A percentile compares a stretch with the other conserved stretches of the same genome.
Evolutionary conservation across 1,140 invertebrate species (phyloP).

Genomic region (Gryllus bimaculatus): DNA sequence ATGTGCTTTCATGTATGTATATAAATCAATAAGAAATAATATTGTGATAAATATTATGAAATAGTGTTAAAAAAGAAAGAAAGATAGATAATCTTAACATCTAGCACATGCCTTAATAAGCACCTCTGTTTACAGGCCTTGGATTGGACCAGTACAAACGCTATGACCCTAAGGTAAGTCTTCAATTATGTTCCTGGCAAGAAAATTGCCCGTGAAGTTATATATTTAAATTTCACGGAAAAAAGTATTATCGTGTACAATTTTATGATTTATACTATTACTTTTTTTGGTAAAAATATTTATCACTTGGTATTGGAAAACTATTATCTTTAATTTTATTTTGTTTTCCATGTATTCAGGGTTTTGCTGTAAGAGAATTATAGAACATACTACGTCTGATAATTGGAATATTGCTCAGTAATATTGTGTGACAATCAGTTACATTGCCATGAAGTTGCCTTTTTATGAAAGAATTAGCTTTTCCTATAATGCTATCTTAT

Average conservation of each 20-base stretch:
- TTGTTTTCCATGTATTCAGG: too few relatives aligned
- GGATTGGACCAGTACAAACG: constrained; percentile 92
- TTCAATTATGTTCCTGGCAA: neutral
- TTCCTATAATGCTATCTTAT: neutral
- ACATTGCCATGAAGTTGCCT: neutral
- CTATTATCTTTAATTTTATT: neutral
- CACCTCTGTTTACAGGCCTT: constrained; percentile 51
- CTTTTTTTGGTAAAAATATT: neutral
- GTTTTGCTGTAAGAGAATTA: too few relatives aligned
- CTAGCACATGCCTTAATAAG: too few relatives aligned
- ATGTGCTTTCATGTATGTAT: neutral
- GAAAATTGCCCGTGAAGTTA: too few relatives aligned
- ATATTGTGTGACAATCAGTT: too few relatives aligned
- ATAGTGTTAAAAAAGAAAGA: too few relatives aligned
- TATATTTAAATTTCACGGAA: neutral
- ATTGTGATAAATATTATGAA: neutral
- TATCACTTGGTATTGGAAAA: neutral
- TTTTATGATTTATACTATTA: neutral
- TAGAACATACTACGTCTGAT: too few relatives aligned
- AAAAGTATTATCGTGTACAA: neutral
- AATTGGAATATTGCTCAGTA: too few relatives aligned
- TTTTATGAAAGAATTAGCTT: neutral
- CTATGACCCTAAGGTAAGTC: constrained; percentile 86
- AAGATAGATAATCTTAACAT: too few relatives aligned
- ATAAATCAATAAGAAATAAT: neutral